phyloP scores from a whole-genome alignment of 2,888 invertebrate species.

The Eledona agricola region DNA sequence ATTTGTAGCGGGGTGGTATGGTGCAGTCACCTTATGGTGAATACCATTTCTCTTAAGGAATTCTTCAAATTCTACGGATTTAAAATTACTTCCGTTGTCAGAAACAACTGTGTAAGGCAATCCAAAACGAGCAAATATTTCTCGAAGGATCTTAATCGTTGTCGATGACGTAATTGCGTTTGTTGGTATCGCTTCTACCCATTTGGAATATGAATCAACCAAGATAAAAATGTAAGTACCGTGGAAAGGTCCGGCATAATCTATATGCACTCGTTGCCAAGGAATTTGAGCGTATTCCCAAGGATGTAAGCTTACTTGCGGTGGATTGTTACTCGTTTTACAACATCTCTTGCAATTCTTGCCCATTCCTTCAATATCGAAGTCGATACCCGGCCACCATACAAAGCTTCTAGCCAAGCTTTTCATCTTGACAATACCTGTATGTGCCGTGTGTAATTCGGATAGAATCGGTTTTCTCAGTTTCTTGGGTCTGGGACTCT shows the following conservation, averaged over 20 bases:
- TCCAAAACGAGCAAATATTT: conserved; percentile 9
- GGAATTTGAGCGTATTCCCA: conserved; percentile 44
- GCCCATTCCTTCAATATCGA: conserved; percentile 42
- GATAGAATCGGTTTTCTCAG: conserved; percentile 2
- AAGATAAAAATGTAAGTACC: conserved; percentile 34
- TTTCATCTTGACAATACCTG: conserved; percentile 43
- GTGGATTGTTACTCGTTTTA: conserved; percentile 34
- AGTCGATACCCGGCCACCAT: conserved; percentile 45
- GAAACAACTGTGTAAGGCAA: conserved; percentile 7
- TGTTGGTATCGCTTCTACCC: conserved; percentile 41
- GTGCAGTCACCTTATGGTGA: conserved; percentile 20
- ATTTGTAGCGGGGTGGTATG: conserved; percentile 32
- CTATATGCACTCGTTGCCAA: conserved; percentile 49
- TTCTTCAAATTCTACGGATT: conserved; percentile 6
- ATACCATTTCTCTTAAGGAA: conserved; percentile 20
- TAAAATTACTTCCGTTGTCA: conserved; percentile 12
- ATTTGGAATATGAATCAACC: conserved; percentile 42
- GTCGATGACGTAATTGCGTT: conserved; percentile 23
- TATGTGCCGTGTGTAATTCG: conserved; percentile 5
- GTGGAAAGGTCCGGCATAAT: conserved; percentile 47
- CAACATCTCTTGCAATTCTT: conserved; percentile 37
- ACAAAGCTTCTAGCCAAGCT: conserved; percentile 39
- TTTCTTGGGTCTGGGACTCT: too few relatives aligned
- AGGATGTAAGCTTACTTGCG: conserved; percentile 34
- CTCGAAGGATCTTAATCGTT: conserved; percentile 7